Evolutionary conservation across 2,113 vertebrate species (phyloP), one percentile per base, ranked within the genome.

Genomic region (Plestiodon gilberti): DNA sequence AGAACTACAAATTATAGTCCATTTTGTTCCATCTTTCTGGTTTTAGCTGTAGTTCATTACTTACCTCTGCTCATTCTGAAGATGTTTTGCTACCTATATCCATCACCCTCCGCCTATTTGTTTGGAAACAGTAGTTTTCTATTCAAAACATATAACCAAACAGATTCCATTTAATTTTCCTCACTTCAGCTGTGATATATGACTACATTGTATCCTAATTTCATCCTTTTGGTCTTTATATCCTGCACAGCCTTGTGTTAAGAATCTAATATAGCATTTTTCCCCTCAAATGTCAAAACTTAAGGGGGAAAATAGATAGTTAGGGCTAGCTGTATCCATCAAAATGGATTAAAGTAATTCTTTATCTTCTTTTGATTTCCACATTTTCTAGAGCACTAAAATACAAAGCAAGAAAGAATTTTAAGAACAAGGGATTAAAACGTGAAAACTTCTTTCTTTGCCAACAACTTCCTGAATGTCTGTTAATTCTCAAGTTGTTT

Each of bases 161-260:
- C 2, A 64, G 30, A 84, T 33, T 84, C 61, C 89, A 28, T 91
- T 65, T 91, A 70, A 91, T 93, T 90, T 93, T 91, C 78, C 67
- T 71, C 52, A 87, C 71, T 87, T 90, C 81, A 83, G 13, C 82
- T 88, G 65, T 89, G 85, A 93, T 91, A 1, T 85, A 93, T 88
- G 67, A 85, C 75, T 85, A 35, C 62, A 35, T 62, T 65, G 14
- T 74, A 84, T 77, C n/a, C 15, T 85, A 85, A 89, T 89, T 87
- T 69, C 5, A 84, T 88, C 14, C 6, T 87, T 89, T 90, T 83
- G 61, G 35, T 88, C 82, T 91, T 90, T 33, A 33, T 77, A 81
- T 33, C 18, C 78, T 18, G 22, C 5, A 35, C 8, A 81, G 48
- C 23, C 62, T 87, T 88, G 52, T 59, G 67, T 55, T 91, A 57